phyloP scores from a whole-genome alignment of 2,113 vertebrate genomes.

The Phalacrocorax pelagicus region DNA sequence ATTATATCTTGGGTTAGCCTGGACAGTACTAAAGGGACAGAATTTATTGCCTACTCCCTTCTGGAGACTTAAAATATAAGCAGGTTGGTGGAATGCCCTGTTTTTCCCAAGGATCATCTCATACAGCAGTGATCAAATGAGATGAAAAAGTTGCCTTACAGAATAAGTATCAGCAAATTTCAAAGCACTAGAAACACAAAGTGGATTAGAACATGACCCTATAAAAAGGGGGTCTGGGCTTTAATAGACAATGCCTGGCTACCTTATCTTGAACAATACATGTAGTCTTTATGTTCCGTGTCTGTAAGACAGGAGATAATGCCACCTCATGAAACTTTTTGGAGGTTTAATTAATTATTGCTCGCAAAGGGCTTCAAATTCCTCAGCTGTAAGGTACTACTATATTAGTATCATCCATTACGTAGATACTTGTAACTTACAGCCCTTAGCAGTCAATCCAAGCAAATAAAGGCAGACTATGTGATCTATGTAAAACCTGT shows the following conservation, averaged over 20 bases:
- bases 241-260: background rate
- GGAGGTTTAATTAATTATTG: conserved; percentile 38
- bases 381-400: background rate
- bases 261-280: background rate
- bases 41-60: background rate
- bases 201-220: background rate
- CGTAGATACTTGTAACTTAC: background rate
- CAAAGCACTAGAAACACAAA: background rate
- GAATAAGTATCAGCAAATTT: background rate
- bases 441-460: background rate
- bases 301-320: background rate
- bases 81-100: background rate
- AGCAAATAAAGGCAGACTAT: background rate
- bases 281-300: background rate
- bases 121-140: background rate
- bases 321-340: background rate
- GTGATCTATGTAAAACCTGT: background rate
- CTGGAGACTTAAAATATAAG: background rate
- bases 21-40: background rate
- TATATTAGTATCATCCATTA: background rate
- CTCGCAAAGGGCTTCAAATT: background rate
- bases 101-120: background rate
- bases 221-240: background rate
- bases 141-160: background rate
- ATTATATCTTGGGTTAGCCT: background rate